A percentile compares a stretch with the other conserved stretches of the same genome.
phyloP scores from a whole-genome alignment of 2,797 vertebrate species.

The Chiropotes sagulatus region DNA sequence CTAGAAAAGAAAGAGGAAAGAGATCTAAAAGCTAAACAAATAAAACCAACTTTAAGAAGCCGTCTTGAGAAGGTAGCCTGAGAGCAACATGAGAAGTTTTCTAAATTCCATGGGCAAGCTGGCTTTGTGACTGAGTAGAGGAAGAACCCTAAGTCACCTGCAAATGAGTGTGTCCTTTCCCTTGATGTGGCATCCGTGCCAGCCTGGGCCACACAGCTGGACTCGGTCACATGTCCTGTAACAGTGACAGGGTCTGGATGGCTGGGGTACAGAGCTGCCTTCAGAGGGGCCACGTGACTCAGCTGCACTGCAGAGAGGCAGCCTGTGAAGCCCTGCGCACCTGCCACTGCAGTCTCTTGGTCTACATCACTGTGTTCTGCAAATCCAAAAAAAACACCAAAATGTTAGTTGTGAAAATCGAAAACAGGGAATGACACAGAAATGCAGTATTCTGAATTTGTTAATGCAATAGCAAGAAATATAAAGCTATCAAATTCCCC shows the following conservation, averaged over 20 bases:
- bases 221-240: slow-evolving; percentile 86
- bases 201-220: slow-evolving; percentile 87
- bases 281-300: slow-evolving; percentile 93
- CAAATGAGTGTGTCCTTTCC: slow-evolving; percentile 91
- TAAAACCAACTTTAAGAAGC: neutral
- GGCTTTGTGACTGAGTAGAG: slow-evolving; percentile 6
- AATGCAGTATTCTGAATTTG: rapidly evolving
- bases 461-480: neutral
- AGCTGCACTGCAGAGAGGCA: slow-evolving; percentile 94
- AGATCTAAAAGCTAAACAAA: neutral
- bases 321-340: slow-evolving; percentile 91
- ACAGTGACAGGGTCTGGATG: slow-evolving; percentile 85
- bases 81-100: neutral
- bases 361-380: slow-evolving; percentile 88
- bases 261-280: slow-evolving; percentile 89
- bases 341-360: slow-evolving; percentile 88
- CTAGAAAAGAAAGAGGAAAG: neutral
- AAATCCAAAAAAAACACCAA: slow-evolving; percentile 66
- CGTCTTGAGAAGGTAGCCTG: rapidly evolving
- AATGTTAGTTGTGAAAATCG: slow-evolving; percentile 41
- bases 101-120: neutral
- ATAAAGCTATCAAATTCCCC: neutral
- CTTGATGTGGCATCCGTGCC: slow-evolving; percentile 86
- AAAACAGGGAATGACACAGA: rapidly evolving
- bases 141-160: slow-evolving; percentile 85